Evolutionary conservation across 2,797 vertebrate species (phyloP), one percentile per base, ranked within the genome.

Genomic region (Glossophaga mutica): DNA sequence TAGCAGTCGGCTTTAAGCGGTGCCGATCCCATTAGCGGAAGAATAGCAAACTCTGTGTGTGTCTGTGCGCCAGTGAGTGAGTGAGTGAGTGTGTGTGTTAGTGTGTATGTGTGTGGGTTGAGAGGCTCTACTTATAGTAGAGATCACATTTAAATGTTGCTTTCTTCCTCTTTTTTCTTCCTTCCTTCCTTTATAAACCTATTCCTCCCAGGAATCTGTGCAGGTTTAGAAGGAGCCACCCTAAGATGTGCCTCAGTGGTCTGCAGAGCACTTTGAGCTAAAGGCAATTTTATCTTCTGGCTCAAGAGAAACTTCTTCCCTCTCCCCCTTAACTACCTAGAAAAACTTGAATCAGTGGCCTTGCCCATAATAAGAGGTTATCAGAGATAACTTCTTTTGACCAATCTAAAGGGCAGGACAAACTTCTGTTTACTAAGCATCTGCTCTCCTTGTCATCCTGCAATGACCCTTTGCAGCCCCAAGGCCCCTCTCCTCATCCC

Each of bases 21-120:
- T 98, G 98, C 98, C 98, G 98, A 98, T 98, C 98, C 99, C 98
- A 99, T 99, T 99, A 99, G 98, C 95, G 57, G 96, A 98, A 98
- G 97, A 99, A 99, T 98, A 98, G 98, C 97, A 86, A 97, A 95
- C 97, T 97, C 97, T 98, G 94, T 96, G 97, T 93, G 32, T 94
- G 94, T 97, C 86, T 97, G 59, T 83, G 22, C 92, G 94, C 97
- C 93, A 87, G 42, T 93, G 94, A 85, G 52, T 1, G 96, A 85
- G 52, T 1, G 96, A 37, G 87, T 57, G 96, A 88, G 95, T 92
- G 91, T 6, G 57, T 46, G 39, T n/a, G 19, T 62, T 21, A 50
- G 11, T 87, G 14, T 81, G 37, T 39, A 62, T 1, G 97, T 76
- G 90, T 3, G 96, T 55, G 92, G 52, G 95, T 76, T 50, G 78